Evolutionary conservation across 2,888 invertebrate genomes (phyloP).

Genomic region (Drosophila borealis): DNA sequence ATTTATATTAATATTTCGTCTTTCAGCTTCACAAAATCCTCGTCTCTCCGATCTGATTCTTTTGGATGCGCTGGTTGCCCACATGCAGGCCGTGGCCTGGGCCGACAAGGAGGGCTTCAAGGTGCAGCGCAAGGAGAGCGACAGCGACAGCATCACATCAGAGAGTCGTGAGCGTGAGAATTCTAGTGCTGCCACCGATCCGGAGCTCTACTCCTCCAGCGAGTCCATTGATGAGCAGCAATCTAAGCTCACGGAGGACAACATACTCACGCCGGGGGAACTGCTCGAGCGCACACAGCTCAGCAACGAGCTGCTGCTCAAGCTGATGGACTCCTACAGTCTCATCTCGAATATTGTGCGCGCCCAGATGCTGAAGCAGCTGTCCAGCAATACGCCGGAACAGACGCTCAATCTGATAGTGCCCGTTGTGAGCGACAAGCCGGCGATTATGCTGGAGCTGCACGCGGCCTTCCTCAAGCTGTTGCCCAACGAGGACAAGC

Average conservation of each 20-base stretch:
- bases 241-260: conserved; percentile 49
- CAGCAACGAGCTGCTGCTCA: conserved; percentile 79
- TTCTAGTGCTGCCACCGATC: conserved; percentile 55
- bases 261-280: conserved; percentile 41
- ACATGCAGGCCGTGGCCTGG: conserved; percentile 84
- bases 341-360: conserved; percentile 81
- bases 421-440: conserved; percentile 83
- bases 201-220: conserved; percentile 71
- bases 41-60: conserved; percentile 83
- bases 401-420: conserved; percentile 82
- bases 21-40: conserved; percentile 69
- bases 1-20: too few relatives aligned
- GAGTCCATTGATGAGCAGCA: conserved; percentile 76
- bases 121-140: conserved; percentile 66
- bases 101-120: conserved; percentile 83
- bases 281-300: conserved; percentile 70
- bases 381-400: conserved; percentile 80
- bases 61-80: conserved; percentile 83
- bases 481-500: conserved; percentile 84
- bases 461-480: conserved; percentile 82
- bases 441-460: conserved; percentile 81
- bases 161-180: conserved; percentile 56
- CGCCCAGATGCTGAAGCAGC: conserved; percentile 81
- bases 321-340: conserved; percentile 80
- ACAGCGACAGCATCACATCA: conserved; percentile 53